A percentile compares a stretch with the other conserved stretches of the same genome.
These are phyloP conservation scores for Bradysia coprophila DNA, from an alignment of 1,140 invertebrate species.

Conservation along the genomic window DNA sequence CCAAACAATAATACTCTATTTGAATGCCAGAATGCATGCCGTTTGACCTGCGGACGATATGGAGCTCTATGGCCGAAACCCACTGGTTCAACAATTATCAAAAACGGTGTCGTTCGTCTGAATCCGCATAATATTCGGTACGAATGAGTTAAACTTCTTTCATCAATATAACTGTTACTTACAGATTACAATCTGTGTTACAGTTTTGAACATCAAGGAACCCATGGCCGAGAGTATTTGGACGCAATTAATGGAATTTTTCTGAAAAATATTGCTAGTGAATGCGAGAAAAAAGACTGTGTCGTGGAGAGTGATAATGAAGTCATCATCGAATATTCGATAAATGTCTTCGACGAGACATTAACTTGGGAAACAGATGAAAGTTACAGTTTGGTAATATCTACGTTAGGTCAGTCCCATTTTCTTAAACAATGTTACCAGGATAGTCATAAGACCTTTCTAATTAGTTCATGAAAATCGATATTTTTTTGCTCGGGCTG, in stretches of 20 bases:
- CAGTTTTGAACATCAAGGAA: too few relatives aligned
- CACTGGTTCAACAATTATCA: conserved; percentile 26
- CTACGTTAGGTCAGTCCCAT: conserved; percentile 27
- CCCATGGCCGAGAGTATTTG: too few relatives aligned
- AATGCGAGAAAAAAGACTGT: conserved; percentile 33
- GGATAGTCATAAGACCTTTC: too few relatives aligned
- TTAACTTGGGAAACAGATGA: conserved; percentile 45
- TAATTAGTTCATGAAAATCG: conserved; percentile 1
- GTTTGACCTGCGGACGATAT: conserved; percentile 42
- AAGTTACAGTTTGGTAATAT: conserved; percentile 35
- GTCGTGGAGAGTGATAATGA: conserved; percentile 23
- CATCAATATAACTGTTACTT: too few relatives aligned
- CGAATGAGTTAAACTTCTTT: too few relatives aligned
- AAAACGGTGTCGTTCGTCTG: conserved; percentile 27
- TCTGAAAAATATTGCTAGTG: conserved; percentile 28
- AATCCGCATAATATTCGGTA: conserved; percentile 32
- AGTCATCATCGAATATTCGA: conserved; percentile 29
- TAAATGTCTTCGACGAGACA: too few relatives aligned
- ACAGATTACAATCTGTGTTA: too few relatives aligned
- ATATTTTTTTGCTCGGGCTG: too few relatives aligned
- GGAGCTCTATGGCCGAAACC: conserved; percentile 53
- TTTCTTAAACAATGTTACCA: too few relatives aligned
- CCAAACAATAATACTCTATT: too few relatives aligned
- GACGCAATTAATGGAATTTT: conserved; percentile 31
- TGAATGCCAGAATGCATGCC: conserved; percentile 32